Percentiles rank a stretch among this genome's conserved stretches.
phyloP scores from a whole-genome alignment of 2,888 invertebrate species.

The Meganola albula region DNA sequence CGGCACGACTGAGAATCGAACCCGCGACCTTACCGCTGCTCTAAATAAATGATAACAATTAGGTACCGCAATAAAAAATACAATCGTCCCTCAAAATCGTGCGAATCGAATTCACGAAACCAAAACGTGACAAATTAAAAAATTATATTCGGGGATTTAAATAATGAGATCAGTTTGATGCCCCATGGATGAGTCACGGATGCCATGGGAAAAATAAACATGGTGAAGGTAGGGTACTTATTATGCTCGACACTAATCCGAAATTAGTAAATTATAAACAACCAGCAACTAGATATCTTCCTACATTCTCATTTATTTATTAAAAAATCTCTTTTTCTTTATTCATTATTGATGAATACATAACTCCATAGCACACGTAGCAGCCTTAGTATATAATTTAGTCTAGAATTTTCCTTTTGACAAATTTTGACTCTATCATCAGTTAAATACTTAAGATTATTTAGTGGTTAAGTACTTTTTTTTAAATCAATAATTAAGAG shows the following conservation, averaged over 20 bases:
- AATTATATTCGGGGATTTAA: slow-evolving; percentile 65
- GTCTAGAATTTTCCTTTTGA: no score
- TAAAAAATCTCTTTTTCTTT: background rate
- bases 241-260: no score
- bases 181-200: slow-evolving; percentile 40
- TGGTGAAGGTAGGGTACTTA: slow-evolving; percentile 44
- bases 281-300: slow-evolving; percentile 3
- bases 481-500: no score
- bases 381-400: no score
- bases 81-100: slow-evolving; percentile 31
- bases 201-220: slow-evolving; percentile 74
- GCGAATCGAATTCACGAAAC: slow-evolving; percentile 44
- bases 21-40: no score
- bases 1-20: no score
- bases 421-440: no score
- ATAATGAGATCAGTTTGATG: slow-evolving; percentile 57
- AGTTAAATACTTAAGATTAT: no score
- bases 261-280: slow-evolving; percentile 60
- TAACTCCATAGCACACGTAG: no score
- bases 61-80: slow-evolving; percentile 16
- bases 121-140: slow-evolving; percentile 55
- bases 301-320: background rate
- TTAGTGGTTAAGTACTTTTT: no score
- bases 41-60: no score
- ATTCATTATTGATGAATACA: no score